Evolutionary conservation across 2,113 vertebrate genomes (phyloP), one percentile per base, ranked within the genome.

Genomic region (Aphyosemion australe): DNA sequence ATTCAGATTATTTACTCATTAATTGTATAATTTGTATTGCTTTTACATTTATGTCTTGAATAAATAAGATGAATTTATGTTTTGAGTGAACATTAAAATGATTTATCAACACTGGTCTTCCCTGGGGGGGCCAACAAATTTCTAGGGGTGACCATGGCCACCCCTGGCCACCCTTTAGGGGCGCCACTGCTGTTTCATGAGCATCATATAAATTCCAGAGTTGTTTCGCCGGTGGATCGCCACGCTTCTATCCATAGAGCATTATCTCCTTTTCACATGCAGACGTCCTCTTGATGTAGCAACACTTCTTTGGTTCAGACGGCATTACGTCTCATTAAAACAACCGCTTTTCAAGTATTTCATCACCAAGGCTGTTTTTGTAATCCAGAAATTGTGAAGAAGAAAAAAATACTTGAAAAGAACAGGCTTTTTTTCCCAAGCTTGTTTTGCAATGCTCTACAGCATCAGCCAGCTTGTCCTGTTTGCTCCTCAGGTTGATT

Each of bases 401-500:
- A 10, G 52, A 6, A 26, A 46, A 41, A 67, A 53, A 10, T 19
- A 5, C 19, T 18, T 39, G 49, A 16, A 41, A 41, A 71, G 61
- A 42, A 39, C 61, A 55, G 0, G 21, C 43, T 72, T 78, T 52
- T 15, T 34, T 37, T 37, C 12, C 66, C 76, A 76, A 78, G 67
- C 70, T 79, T 12, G 15, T 63, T 78, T 71, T 69, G 62, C 19
- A 46, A 37, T 46, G 14, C 55, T 50, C 79, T 65, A 61, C 66
- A 64, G 42, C 53, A 16, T 15, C 54, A 49, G 39, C 42, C 61
- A 51, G 39, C 46, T 61, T 46, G 64, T 52, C 60, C 68, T 49
- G 61, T 63, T 63, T 70, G 69, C 80, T 79, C 68, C 57, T 71
- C 32, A 48, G 77, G 74, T 80, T 91, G 91, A 92, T 88, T 88